Conservation (phyloP, 2,888 invertebrate genomes). For the Perizoma flavofasciatum region DNA sequence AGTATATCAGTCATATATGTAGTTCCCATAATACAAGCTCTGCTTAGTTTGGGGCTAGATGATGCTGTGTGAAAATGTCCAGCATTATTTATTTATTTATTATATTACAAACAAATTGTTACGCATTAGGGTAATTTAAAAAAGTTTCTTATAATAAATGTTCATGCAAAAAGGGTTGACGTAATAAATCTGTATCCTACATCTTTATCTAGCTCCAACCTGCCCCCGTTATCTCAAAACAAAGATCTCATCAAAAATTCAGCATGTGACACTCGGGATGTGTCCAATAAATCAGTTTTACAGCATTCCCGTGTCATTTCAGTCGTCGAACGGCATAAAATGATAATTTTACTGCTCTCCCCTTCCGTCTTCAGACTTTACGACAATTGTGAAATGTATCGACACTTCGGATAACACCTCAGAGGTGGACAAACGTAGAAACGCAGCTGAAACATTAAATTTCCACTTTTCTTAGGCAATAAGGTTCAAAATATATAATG, state of each 20-base stretch:
- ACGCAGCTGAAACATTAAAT: slow-evolving; percentile 40
- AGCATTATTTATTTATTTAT: no score
- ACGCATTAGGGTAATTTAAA: no score
- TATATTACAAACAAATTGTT: no score
- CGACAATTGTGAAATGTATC: slow-evolving; percentile 84
- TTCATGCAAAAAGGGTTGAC: no score
- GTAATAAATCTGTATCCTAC: neutral
- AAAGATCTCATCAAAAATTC: slow-evolving; percentile 81
- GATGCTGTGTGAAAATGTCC: no score
- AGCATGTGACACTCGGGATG: slow-evolving; percentile 79
- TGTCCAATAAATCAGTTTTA: slow-evolving; percentile 83
- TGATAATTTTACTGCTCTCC: slow-evolving; percentile 83
- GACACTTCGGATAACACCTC: slow-evolving; percentile 81
- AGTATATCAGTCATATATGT: no score
- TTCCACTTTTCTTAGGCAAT: slow-evolving; percentile 42
- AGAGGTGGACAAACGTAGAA: slow-evolving; percentile 56
- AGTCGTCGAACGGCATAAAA: slow-evolving; percentile 83
- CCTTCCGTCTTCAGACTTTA: slow-evolving; percentile 82
- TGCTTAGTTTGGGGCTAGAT: no score
- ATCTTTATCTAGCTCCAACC: neutral
- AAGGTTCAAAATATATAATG: slow-evolving; percentile 50
- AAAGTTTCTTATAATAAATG: no score
- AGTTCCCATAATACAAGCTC: no score
- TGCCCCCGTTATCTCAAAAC: slow-evolving; percentile 66
- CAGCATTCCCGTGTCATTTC: slow-evolving; percentile 83